These are phyloP conservation scores for Luperina nickerlii DNA, from an alignment of 2,888 invertebrate genomes.

Conservation along the genomic window DNA sequence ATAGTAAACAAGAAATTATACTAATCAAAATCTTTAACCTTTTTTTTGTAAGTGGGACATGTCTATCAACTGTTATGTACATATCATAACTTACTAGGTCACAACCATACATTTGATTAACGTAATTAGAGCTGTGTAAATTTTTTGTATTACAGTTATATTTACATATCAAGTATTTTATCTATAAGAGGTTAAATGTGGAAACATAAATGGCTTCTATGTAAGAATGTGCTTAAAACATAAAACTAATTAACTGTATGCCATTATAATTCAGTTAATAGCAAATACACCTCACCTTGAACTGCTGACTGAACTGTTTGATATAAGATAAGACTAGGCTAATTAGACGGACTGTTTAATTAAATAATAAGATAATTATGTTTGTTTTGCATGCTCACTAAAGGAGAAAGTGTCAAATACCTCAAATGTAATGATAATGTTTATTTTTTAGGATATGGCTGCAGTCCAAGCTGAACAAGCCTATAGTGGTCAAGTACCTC, in stretches of 20 bases:
- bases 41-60: conserved; percentile 43
- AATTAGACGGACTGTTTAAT: conserved; percentile 42
- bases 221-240: background rate
- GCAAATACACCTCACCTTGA: conserved; percentile 61
- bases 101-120: conserved; percentile 44
- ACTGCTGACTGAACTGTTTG: conserved; percentile 56
- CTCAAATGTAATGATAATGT: conserved; percentile 25
- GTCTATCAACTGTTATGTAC: conserved; percentile 45
- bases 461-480: conserved; percentile 90
- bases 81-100: conserved; percentile 46
- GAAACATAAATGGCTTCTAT: conserved; percentile 16
- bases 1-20: background rate
- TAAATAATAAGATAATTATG: conserved; percentile 46
- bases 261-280: conserved; percentile 31
- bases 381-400: conserved; percentile 21
- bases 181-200: conserved; percentile 13
- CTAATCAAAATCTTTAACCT: background rate
- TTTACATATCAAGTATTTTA: conserved; percentile 13
- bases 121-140: conserved; percentile 23
- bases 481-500: conserved; percentile 87
- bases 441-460: conserved; percentile 89
- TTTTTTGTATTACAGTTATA: conserved; percentile 44
- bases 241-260: conserved; percentile 10
- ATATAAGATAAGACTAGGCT: conserved; percentile 51
- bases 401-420: conserved; percentile 49